A percentile compares a stretch with the other conserved stretches of the same genome.
Evolutionary conservation across 2,888 invertebrate genomes (phyloP).

Genomic region (Euphydryas editha): DNA sequence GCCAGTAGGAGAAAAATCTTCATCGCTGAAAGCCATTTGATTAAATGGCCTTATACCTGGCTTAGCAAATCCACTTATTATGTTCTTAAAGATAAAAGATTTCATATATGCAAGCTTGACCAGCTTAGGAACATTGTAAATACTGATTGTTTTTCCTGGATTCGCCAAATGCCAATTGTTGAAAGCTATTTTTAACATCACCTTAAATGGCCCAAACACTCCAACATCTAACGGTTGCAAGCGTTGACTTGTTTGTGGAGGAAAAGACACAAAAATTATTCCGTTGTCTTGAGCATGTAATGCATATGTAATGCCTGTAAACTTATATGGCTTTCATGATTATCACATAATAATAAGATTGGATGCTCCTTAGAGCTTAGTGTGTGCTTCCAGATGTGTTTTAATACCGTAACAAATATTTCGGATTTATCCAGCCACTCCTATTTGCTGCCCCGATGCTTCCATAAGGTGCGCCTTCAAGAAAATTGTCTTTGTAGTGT

Average conservation of each 20-base stretch:
- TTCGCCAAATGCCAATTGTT: constrained; percentile 51
- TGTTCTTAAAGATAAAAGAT: constrained; percentile 14
- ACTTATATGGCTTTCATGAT: constrained; percentile 37
- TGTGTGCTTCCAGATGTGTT: too few relatives aligned
- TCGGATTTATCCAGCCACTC: too few relatives aligned
- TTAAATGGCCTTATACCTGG: constrained; percentile 14
- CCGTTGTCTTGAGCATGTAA: constrained; percentile 40
- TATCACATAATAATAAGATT: constrained; percentile 39
- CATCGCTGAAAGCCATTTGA: constrained; percentile 12
- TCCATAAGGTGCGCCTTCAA: too few relatives aligned
- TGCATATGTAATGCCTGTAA: constrained; percentile 39
- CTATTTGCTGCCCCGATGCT: too few relatives aligned
- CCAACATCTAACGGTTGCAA: not conserved
- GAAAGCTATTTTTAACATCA: constrained; percentile 48
- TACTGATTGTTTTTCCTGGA: constrained; percentile 11
- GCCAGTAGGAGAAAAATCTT: constrained; percentile 1
- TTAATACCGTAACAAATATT: too few relatives aligned
- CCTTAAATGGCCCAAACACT: not conserved
- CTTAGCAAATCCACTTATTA: constrained; percentile 9
- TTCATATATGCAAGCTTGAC: constrained; percentile 12
- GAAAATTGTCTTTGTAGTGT: too few relatives aligned
- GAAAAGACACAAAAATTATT: constrained; percentile 44
- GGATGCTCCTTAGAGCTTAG: constrained; percentile 37
- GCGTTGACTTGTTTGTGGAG: constrained; percentile 24
- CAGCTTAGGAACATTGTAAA: constrained; percentile 13